These are phyloP conservation scores for Xiphophorus maculatus DNA, from an alignment of 2,113 vertebrate species.

Conservation along the genomic window DNA sequence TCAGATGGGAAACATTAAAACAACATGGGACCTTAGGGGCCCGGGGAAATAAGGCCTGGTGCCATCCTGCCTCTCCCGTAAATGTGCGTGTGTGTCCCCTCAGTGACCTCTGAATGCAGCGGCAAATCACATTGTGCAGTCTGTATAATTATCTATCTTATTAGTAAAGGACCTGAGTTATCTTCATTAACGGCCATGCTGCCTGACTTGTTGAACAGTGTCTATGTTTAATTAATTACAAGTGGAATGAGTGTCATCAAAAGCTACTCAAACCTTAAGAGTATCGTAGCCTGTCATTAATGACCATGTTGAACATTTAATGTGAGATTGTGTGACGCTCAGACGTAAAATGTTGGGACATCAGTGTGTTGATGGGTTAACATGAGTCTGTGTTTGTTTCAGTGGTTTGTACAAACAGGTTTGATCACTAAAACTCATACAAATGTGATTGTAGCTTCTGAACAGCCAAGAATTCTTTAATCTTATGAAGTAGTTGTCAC, in stretches of 20 bases:
- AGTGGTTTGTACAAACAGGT: not conserved
- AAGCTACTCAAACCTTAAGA: not conserved
- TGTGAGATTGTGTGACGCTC: not conserved
- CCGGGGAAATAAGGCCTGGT: slow-evolving; percentile 29
- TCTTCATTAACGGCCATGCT: slow-evolving; percentile 43
- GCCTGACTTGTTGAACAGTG: slow-evolving; percentile 6
- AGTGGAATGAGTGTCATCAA: slow-evolving; percentile 3
- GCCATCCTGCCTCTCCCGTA: slow-evolving; percentile 45
- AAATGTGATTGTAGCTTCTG: not conserved
- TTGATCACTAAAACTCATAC: not conserved
- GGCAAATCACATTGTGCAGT: slow-evolving; percentile 56
- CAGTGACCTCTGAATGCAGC: slow-evolving; percentile 36
- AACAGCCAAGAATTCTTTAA: not conserved
- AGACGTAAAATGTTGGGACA: not conserved
- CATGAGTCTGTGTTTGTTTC: not conserved
- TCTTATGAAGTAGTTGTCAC: not conserved
- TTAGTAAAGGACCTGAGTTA: slow-evolving; percentile 52
- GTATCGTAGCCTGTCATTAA: not conserved
- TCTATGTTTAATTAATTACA: slow-evolving; percentile 44
- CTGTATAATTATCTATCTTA: slow-evolving; percentile 49
- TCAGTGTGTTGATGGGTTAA: not conserved
- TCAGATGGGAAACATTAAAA: slow-evolving; percentile 71
- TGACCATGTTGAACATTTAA: not conserved
- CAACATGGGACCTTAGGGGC: slow-evolving; percentile 61
- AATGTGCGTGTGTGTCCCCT: slow-evolving; percentile 33